Evolutionary conservation across 2,888 invertebrate species (phyloP), one percentile per base, ranked within the genome.

Genomic region (Eulithis testata): DNA sequence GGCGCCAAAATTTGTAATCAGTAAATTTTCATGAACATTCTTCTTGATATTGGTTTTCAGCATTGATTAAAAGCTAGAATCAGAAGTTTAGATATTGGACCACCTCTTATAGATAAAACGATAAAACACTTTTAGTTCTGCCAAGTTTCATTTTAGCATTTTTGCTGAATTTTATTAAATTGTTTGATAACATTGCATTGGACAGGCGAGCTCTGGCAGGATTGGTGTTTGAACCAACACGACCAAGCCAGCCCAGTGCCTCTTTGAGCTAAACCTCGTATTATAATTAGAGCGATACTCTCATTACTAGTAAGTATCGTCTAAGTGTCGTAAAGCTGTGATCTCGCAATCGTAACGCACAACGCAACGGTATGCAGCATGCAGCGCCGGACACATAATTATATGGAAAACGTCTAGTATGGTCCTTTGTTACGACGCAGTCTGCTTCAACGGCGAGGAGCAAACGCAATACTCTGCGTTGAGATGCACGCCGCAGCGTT

Each of bases 121-220:
- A 80, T 80, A 80, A 82, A 85, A 83, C 80, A 82, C 81, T 83
- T 71, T 81, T 80, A 80, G 76, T 81, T 82, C 77, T 79, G 80
- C 83, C 77, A 81, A 86, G 77, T 83, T 84, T 81, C 80, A 80
- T 83, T 84, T 83, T 73, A 78, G 78, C 78, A 82, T 82, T 82
- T 80, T 80, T 75, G 74, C 79, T 75, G 79, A 83, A 80, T 82
- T 82, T 85, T 81, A 82, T 77, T 75, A 81, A 81, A 81, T 58
- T 74, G 63, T 76, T 78, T 78, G 79, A 80, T 76, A 80, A 79
- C 75, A 77, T 70, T 77, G 76, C 76, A 76, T 69, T 66, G 73
- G 69, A 73, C 71, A 63, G n/a, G 47, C 59, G 43, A 52, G 47
- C 55, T 43, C 59, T 45, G 63, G 40, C 59, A 66, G 66, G 59